Base-by-base conservation (phyloP, 2,797 vertebrate species). In the Tokudaia tokunoshimensis region DNA sequence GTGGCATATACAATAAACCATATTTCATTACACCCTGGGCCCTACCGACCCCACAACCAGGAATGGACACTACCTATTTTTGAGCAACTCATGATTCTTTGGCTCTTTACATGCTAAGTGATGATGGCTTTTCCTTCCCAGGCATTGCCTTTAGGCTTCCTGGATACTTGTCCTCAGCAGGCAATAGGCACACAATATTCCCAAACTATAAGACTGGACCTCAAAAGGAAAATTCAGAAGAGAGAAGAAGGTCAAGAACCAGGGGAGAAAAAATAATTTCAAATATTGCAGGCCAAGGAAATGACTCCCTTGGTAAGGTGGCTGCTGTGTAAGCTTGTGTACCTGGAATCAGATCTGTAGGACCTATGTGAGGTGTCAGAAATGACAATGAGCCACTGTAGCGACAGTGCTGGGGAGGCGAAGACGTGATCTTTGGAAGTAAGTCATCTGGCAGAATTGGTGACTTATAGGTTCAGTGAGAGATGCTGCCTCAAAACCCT, bases 121-220 rank as follows among this genome's bases (percentile, higher is more conserved):
- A 7, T 0, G 4, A 12, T 7, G 52, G 3, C 3, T 13, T 41
- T 12, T 81, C 29, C 22, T 86, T 65, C 26, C 29, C 13, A 50
- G 22, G 17, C 3, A 4, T 29, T 74, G 6, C 24, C 9, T 8
- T 87, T 84, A 61, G 31, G 52, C 65, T 92, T 92, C 67, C 81
- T 91, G 85, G 37, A 84, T 41, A 44, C 22, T n/a, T 31, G 44
- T n/a, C 20, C 94, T 98, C 95, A 26, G 20, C 31, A 24, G 20
- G 24, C 96, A 88, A 81, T 76, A 89, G 87, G 20, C 34, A 17
- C 75, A 89, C 55, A 88, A 96, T 97, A 95, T 79, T 19, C 83
- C 37, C 55, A 78, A 97, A 93, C 94, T n/a, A 80, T 95, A 90
- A 29, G 95, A 6, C 44, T 67, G 61, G 70, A 78, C 65, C 50